Base-by-base conservation (phyloP, 2,113 vertebrate species). In the Mesocricetus auratus region DNA sequence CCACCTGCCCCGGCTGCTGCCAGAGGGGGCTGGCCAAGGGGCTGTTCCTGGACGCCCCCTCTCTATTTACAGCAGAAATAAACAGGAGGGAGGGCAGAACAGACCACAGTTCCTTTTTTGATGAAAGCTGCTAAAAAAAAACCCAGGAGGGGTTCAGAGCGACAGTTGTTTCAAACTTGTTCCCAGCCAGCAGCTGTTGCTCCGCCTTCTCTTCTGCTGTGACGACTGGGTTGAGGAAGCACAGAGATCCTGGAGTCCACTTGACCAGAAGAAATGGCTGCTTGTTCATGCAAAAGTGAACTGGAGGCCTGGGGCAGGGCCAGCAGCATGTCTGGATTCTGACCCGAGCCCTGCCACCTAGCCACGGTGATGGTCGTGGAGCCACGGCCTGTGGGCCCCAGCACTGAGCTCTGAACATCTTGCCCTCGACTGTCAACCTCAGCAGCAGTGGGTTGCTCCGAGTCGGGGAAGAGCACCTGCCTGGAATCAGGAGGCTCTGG, bases 11-110 rank as follows among this genome's bases (percentile, higher is more conserved):
- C 90, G 45, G 13, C 66, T 50, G 6, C 81, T 0, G 21, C 88
- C 78, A 36, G 93, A 21, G 68, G 89, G 66, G 3, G 2, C 58
- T 3, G 31, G 78, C 85, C 66, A 89, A 56, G 47, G 47, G 96
- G 69, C 82, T 58, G 22, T 73, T 83, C 96, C 83, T 22, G 75
- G 82, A 33, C 69, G 66, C 36, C 0, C 0, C 79, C 83, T 17
- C 53, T 81, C 94, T 68, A 87, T 53, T 74, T 95, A 98, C 95
- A 93, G 93, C 96, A 96, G 78, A 50, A 62, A 92, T 69, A 29
- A 71, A 86, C 82, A 47, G 4, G 8, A 64, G 42, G 45, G 22
- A 21, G 3, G 6, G 12, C 4, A 24, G 15, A 39, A 15, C 31
- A 45, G 68, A 66, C 62, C 82, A 2, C 0, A 22, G 26, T 24